Conservation (phyloP, 2,797 vertebrate species). For the Alca torda region DNA sequence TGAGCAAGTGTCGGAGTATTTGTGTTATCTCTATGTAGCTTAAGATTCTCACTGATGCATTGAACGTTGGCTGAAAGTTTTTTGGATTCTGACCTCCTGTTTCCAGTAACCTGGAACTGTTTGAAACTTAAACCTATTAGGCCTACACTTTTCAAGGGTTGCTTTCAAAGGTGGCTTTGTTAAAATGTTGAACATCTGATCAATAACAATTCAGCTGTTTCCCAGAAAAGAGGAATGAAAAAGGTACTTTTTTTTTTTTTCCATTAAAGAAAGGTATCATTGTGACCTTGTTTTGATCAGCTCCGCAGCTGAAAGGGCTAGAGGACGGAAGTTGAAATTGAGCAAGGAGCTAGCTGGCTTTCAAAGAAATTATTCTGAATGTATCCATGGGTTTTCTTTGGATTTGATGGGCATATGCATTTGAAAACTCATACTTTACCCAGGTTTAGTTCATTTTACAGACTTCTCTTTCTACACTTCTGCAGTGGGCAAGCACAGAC, state of each 20-base stretch:
- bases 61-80: not conserved
- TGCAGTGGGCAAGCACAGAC: not conserved
- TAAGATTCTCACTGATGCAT: not conserved
- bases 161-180: constrained; percentile 19
- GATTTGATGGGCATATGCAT: not conserved
- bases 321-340: not conserved
- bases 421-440: not conserved
- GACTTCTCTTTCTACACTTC: not conserved
- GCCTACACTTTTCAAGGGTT: not conserved
- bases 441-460: not conserved
- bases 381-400: not conserved
- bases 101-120: not conserved
- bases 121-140: constrained; percentile 20
- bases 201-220: not conserved
- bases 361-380: not conserved
- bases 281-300: constrained; percentile 48
- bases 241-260: not conserved
- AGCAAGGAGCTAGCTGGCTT: not conserved
- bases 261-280: not conserved
- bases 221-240: not conserved
- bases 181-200: not conserved
- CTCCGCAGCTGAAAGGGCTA: not conserved
- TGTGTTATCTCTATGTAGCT: not conserved
- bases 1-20: not conserved
- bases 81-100: constrained; percentile 24